These are phyloP conservation scores for Paratrypauchen microcephalus DNA, from an alignment of 2,797 vertebrate genomes.

Conservation along the genomic window DNA sequence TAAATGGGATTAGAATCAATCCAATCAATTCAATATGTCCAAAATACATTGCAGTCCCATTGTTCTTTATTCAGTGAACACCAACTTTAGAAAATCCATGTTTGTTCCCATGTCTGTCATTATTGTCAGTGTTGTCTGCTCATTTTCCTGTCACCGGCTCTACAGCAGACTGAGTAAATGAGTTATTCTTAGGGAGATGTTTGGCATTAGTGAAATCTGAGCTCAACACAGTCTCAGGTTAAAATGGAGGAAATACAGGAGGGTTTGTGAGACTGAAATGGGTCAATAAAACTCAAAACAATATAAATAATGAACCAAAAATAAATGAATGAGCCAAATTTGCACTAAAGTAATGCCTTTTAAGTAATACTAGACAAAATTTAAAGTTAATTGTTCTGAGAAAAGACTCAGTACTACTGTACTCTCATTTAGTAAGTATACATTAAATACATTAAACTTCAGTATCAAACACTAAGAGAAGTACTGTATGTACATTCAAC, in stretches of 20 bases:
- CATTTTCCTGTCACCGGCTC: background rate
- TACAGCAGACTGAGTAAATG: background rate
- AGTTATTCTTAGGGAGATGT: constrained; percentile 9
- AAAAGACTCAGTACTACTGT: no score
- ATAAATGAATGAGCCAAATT: background rate
- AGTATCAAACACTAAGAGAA: no score
- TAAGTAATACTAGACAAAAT: no score
- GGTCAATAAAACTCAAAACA: constrained; percentile 23
- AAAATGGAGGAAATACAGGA: background rate
- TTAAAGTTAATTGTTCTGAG: no score
- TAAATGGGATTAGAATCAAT: no score
- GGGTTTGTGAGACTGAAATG: constrained; percentile 13
- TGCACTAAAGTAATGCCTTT: no score
- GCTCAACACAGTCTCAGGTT: background rate
- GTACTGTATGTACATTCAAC: no score
- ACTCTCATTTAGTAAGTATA: no score
- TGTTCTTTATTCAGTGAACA: background rate
- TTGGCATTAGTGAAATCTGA: constrained; percentile 20
- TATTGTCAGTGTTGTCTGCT: background rate
- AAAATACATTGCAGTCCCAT: background rate
- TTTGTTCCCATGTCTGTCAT: no score
- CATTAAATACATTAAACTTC: no score
- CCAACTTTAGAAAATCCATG: background rate
- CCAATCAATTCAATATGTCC: no score
- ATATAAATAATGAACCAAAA: background rate